Percentiles rank a stretch among this genome's conserved stretches.
Evolutionary conservation across 1,140 invertebrate species (phyloP).

Genomic region (silkworm (Bombyx mori)): DNA sequence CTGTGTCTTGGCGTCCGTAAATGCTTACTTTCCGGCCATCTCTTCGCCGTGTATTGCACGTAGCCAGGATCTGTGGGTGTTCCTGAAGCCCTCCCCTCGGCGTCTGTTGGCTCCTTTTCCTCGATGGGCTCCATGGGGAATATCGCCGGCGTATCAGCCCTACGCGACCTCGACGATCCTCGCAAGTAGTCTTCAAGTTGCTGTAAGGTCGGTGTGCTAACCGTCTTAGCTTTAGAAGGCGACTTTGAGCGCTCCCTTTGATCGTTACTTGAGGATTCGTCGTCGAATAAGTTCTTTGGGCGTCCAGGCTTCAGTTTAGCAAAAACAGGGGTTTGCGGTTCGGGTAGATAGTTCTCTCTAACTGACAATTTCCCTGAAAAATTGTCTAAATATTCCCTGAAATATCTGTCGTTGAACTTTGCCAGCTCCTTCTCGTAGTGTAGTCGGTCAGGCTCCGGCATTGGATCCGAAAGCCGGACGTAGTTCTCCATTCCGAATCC

Average conservation of each 20-base stretch:
- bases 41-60: constrained; percentile 77
- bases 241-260: constrained; percentile 40
- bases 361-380: constrained; percentile 37
- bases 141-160: constrained; percentile 61
- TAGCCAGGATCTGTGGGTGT: constrained; percentile 78
- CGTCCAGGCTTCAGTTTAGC: constrained; percentile 57
- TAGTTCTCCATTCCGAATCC: constrained; percentile 55
- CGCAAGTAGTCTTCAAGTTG: constrained; percentile 63
- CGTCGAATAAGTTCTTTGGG: constrained; percentile 47
- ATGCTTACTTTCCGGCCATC: constrained; percentile 73
- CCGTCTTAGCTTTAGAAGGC: constrained; percentile 45
- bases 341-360: constrained; percentile 61
- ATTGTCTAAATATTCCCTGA: constrained; percentile 47
- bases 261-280: constrained; percentile 46
- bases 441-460: constrained; percentile 40
- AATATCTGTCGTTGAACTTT: constrained; percentile 61
- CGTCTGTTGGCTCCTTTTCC: constrained; percentile 46
- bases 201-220: constrained; percentile 56
- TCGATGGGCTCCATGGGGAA: constrained; percentile 66
- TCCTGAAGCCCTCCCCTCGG: constrained; percentile 62
- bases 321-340: constrained; percentile 61
- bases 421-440: constrained; percentile 60
- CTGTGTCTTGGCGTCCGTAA: constrained; percentile 74
- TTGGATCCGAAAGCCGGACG: constrained; percentile 47
- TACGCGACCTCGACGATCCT: constrained; percentile 32